Evolutionary conservation across 2,888 invertebrate species (phyloP).

Genomic region (Coleophora deauratella): DNA sequence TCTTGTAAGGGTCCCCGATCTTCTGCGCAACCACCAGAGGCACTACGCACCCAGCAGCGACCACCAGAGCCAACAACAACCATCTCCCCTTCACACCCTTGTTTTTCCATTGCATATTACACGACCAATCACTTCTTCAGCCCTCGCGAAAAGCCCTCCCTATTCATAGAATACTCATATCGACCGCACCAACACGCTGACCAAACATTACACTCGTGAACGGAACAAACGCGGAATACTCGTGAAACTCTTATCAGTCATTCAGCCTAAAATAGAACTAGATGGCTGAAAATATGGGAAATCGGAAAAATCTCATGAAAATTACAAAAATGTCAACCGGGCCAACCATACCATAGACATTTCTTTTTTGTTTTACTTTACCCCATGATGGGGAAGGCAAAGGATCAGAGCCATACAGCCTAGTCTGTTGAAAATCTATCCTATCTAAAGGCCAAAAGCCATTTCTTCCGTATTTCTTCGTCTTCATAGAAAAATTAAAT

Average conservation of each 20-base stretch:
- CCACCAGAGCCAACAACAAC: constrained; percentile 39
- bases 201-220: constrained; percentile 34
- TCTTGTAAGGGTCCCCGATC: constrained; percentile 87
- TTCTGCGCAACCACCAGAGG: constrained; percentile 50
- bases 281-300: constrained; percentile 50
- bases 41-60: constrained; percentile 23
- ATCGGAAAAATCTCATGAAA: constrained; percentile 46
- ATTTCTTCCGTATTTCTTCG: no score
- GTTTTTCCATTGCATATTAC: constrained; percentile 66
- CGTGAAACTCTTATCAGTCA: constrained; percentile 56
- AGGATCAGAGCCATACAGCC: no score
- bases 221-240: constrained; percentile 34
- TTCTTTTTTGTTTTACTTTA: no score
- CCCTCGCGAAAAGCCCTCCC: constrained; percentile 23
- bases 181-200: constrained; percentile 24
- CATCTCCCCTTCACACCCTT: constrained; percentile 51
- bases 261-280: constrained; percentile 66
- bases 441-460: no score
- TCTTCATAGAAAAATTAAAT: no score
- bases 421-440: no score
- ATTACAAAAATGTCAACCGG: constrained; percentile 42
- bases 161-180: constrained; percentile 42
- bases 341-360: constrained; percentile 26
- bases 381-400: no score
- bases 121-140: constrained; percentile 24